Evolutionary conservation across 2,113 vertebrate genomes (phyloP).

Genomic region (Mesocricetus auratus): DNA sequence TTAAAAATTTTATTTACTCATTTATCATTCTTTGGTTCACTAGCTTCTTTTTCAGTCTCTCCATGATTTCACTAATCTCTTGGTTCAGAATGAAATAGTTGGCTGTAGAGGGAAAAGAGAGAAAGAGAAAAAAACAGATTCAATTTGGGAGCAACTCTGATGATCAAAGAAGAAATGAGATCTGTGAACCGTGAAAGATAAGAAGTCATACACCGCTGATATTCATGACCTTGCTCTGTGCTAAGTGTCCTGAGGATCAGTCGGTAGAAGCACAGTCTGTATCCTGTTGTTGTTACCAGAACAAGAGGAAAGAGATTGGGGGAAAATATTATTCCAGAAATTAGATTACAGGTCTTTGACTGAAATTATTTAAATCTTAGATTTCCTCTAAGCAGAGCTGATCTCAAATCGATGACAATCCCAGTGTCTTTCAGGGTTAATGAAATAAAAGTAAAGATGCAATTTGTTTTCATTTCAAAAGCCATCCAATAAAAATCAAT

Average conservation of each 20-base stretch:
- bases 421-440: not conserved
- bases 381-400: conserved; percentile 9
- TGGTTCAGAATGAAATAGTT: conserved; percentile 78
- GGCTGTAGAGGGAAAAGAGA: conserved; percentile 65
- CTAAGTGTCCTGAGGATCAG: conserved; percentile 65
- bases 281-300: conserved; percentile 32
- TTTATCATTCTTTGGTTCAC: conserved; percentile 79
- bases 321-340: conserved; percentile 47
- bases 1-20: conserved; percentile 74
- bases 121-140: conserved; percentile 59
- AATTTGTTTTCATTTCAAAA: conserved; percentile 61
- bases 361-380: conserved; percentile 40
- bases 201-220: conserved; percentile 80
- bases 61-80: conserved; percentile 85
- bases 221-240: conserved; percentile 68
- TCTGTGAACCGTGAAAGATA: conserved; percentile 85
- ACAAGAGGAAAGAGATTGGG: conserved; percentile 54
- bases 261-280: conserved; percentile 64
- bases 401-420: not conserved
- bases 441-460: conserved; percentile 49
- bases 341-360: conserved; percentile 30
- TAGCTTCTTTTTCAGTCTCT: conserved; percentile 77
- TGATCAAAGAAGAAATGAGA: conserved; percentile 84
- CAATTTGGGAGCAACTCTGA: conserved; percentile 76
- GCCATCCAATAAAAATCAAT: not conserved